Evolutionary conservation across 2,113 vertebrate genomes (phyloP).

Genomic region (Argyrosomus japonicus): DNA sequence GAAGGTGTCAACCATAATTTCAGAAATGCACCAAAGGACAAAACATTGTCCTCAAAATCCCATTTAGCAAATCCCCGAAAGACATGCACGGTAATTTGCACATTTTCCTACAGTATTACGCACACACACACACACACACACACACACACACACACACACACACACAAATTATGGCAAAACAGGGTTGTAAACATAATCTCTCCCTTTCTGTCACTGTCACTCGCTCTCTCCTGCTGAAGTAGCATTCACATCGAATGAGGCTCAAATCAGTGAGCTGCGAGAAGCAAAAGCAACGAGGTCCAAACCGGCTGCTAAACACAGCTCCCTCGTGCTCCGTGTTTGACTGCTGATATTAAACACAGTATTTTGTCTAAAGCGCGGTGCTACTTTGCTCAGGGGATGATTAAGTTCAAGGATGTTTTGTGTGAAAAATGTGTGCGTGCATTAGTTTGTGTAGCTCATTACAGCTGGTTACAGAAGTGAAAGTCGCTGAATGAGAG

Average conservation of each 20-base stretch:
- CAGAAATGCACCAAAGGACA: slow-evolving; percentile 45
- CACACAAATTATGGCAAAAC: slow-evolving; percentile 2
- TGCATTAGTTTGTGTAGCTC: slow-evolving; percentile 4
- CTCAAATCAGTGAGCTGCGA: slow-evolving; percentile 49
- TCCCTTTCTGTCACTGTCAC: slow-evolving; percentile 42
- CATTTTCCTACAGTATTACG: slow-evolving; percentile 20
- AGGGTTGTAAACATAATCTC: slow-evolving; percentile 41
- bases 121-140: slow-evolving; percentile 16
- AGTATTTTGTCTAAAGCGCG: slow-evolving; percentile 29
- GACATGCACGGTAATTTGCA: slow-evolving; percentile 53
- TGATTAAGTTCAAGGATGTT: slow-evolving; percentile 47
- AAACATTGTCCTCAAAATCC: slow-evolving; percentile 53
- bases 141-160: slow-evolving; percentile 18
- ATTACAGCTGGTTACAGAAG: slow-evolving; percentile 28
- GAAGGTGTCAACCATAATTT: slow-evolving; percentile 50
- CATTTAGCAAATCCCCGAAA: slow-evolving; percentile 48
- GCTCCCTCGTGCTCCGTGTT: slow-evolving; percentile 28
- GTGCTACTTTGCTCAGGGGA: slow-evolving; percentile 16
- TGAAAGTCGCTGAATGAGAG: slow-evolving; percentile 28
- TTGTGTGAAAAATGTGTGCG: slow-evolving; percentile 19
- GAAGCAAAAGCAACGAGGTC: slow-evolving; percentile 3
- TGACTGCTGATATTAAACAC: slow-evolving; percentile 31
- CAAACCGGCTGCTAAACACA: slow-evolving; percentile 24
- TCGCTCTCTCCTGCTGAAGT: slow-evolving; percentile 20
- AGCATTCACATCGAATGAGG: slow-evolving; percentile 58